Percentiles rank a stretch among this genome's conserved stretches.
Conservation (phyloP, 2,113 vertebrate species). For the Muntiacus reevesi region DNA sequence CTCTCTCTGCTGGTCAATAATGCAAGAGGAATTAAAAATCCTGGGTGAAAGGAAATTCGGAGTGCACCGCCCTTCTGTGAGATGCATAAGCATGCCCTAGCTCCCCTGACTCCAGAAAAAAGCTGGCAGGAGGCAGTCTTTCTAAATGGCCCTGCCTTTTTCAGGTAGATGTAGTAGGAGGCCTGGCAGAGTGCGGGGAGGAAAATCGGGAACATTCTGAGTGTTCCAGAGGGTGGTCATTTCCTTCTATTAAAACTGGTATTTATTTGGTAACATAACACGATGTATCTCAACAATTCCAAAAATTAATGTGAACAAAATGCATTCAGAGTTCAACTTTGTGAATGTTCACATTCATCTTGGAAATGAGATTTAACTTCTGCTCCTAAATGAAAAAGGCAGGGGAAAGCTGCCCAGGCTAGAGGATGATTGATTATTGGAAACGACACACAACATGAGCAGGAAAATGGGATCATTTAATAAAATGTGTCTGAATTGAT, state of each 20-base stretch:
- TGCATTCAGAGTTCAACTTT: not conserved
- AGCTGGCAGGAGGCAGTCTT: not conserved
- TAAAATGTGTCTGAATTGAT: not conserved
- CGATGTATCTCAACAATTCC: slow-evolving; percentile 36
- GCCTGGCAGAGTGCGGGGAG: slow-evolving; percentile 15
- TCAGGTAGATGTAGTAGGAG: not conserved
- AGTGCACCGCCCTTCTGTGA: not conserved
- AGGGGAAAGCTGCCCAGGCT: not conserved
- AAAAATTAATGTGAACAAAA: slow-evolving; percentile 37
- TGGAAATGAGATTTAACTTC: slow-evolving; percentile 12
- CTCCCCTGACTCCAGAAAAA: not conserved
- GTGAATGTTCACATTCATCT: slow-evolving; percentile 36
- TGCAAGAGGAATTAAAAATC: not conserved
- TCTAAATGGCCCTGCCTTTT: not conserved
- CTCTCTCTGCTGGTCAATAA: not conserved
- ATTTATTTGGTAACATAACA: slow-evolving; percentile 75
- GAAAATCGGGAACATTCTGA: slow-evolving; percentile 41
- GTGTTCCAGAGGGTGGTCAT: not conserved
- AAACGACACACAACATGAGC: not conserved
- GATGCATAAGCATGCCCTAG: not conserved
- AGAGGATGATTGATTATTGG: not conserved
- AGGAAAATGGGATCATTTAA: slow-evolving; percentile 11
- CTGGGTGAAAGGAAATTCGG: not conserved
- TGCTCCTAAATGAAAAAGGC: not conserved
- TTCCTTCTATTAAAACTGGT: slow-evolving; percentile 35